Percentiles rank a stretch among this genome's conserved stretches.
Evolutionary conservation across 1,140 invertebrate genomes (phyloP).

Genomic region (Spodoptera litura): DNA sequence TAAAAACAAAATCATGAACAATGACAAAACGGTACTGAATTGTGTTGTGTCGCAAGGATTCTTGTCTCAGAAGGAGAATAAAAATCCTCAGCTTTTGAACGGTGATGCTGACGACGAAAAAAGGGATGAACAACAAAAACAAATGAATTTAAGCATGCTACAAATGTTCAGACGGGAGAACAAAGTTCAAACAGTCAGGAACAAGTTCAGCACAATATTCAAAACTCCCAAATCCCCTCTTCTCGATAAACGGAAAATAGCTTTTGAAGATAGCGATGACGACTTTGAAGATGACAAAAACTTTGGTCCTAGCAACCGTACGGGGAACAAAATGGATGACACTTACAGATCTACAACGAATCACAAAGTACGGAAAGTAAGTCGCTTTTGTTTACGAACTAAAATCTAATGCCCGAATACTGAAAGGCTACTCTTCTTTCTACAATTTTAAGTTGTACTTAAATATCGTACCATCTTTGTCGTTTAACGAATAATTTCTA

Average conservation of each 20-base stretch:
- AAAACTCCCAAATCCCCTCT: slow-evolving; percentile 43
- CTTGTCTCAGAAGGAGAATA: slow-evolving; percentile 73
- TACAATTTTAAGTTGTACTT: no score
- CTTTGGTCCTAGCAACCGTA: slow-evolving; percentile 40
- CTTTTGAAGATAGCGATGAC: slow-evolving; percentile 74
- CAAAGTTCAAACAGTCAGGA: slow-evolving; percentile 52
- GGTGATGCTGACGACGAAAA: slow-evolving; percentile 48
- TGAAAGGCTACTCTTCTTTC: no score
- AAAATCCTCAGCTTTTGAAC: slow-evolving; percentile 52
- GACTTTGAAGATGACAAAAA: slow-evolving; percentile 65
- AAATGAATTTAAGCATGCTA: slow-evolving; percentile 61
- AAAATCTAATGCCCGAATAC: no score
- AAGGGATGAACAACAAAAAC: slow-evolving; percentile 43
- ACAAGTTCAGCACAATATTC: slow-evolving; percentile 45
- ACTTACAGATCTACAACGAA: slow-evolving; percentile 53
- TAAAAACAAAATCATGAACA: slow-evolving; percentile 48
- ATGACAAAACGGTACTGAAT: slow-evolving; percentile 54
- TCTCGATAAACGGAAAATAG: slow-evolving; percentile 54
- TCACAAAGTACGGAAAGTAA: slow-evolving; percentile 70
- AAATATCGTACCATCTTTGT: no score
- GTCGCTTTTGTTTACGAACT: slow-evolving; percentile 22
- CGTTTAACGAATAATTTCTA: no score
- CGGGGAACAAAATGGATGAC: slow-evolving; percentile 32
- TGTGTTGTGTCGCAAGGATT: slow-evolving; percentile 50
- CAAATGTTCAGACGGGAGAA: slow-evolving; percentile 68